Evolutionary conservation across 2,113 vertebrate species (phyloP).

Genomic region (Gambusia affinis): DNA sequence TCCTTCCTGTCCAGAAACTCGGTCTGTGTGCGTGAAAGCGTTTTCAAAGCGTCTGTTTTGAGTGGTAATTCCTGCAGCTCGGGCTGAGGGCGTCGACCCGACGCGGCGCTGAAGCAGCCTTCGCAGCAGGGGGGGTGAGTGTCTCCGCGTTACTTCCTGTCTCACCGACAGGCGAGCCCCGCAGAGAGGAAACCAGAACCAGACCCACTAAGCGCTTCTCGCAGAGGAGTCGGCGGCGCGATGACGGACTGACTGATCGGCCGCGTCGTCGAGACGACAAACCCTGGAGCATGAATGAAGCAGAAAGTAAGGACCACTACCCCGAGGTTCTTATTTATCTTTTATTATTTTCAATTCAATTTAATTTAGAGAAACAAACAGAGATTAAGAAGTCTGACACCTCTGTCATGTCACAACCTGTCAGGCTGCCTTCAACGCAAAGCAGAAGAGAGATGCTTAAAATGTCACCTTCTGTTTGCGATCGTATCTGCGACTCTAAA

Average conservation of each 20-base stretch:
- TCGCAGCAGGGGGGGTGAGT: constrained; percentile 5
- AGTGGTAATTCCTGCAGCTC: background rate
- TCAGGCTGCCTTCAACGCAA: background rate
- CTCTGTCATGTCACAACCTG: too few relatives aligned
- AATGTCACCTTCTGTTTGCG: background rate
- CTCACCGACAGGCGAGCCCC: constrained; percentile 17
- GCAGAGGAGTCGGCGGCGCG: background rate
- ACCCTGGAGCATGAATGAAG: background rate
- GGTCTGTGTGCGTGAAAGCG: background rate
- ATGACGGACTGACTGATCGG: constrained; percentile 15
- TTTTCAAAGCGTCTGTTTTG: constrained; percentile 6
- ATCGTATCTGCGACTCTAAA: background rate
- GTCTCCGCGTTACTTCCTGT: constrained; percentile 64
- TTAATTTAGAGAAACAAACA: background rate
- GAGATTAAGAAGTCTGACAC: background rate
- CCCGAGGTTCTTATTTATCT: background rate
- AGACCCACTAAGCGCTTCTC: constrained; percentile 12
- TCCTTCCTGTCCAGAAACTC: background rate
- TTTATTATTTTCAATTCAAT: background rate
- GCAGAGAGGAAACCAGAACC: constrained; percentile 67
- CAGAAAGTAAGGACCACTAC: constrained; percentile 16
- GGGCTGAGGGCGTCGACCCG: constrained; percentile 28
- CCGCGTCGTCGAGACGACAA: background rate
- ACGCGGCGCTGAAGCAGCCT: background rate
- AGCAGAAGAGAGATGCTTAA: background rate